Percentiles rank a stretch among this genome's conserved stretches.
Conservation (phyloP, 2,888 invertebrate species). For the Oscheius onirici region DNA sequence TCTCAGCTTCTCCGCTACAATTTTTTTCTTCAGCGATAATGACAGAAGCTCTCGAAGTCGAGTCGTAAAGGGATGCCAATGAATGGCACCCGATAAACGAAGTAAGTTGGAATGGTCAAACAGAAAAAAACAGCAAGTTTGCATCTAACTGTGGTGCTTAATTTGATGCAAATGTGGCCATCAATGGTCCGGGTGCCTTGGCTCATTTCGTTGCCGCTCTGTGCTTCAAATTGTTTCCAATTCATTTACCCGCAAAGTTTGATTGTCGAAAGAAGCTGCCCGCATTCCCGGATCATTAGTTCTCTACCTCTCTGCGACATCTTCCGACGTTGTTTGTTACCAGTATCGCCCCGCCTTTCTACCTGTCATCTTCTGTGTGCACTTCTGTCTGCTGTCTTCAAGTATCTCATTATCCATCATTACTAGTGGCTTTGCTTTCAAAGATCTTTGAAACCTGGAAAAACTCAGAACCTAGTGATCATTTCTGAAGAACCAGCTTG, state of each 20-base stretch:
- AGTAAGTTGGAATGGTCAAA: slow-evolving; percentile 8
- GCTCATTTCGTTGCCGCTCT: slow-evolving; percentile 16
- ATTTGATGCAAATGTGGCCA: slow-evolving; percentile 31
- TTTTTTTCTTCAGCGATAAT: slow-evolving; percentile 2
- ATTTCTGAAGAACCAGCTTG: too few relatives aligned
- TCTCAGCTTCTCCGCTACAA: not conserved
- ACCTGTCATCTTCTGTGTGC: slow-evolving; percentile 29
- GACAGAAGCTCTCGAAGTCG: not conserved
- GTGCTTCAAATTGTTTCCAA: slow-evolving; percentile 24
- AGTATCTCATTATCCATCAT: too few relatives aligned
- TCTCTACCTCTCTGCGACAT: not conserved
- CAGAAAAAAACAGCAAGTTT: slow-evolving; percentile 1
- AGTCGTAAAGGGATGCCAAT: slow-evolving; percentile 12
- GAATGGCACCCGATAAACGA: slow-evolving; percentile 16
- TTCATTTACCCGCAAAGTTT: slow-evolving; percentile 12
- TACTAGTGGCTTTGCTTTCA: too few relatives aligned
- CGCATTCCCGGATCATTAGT: not conserved
- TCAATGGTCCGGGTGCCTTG: slow-evolving; percentile 22
- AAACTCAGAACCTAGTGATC: too few relatives aligned
- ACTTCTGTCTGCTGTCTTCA: not conserved
- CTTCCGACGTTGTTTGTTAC: slow-evolving; percentile 24
- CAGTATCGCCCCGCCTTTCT: slow-evolving; percentile 8
- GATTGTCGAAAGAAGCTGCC: not conserved
- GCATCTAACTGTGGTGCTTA: slow-evolving; percentile 23
- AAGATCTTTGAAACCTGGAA: too few relatives aligned